Evolutionary conservation across 2,113 vertebrate species (phyloP).

Genomic region (Gulo gulo): DNA sequence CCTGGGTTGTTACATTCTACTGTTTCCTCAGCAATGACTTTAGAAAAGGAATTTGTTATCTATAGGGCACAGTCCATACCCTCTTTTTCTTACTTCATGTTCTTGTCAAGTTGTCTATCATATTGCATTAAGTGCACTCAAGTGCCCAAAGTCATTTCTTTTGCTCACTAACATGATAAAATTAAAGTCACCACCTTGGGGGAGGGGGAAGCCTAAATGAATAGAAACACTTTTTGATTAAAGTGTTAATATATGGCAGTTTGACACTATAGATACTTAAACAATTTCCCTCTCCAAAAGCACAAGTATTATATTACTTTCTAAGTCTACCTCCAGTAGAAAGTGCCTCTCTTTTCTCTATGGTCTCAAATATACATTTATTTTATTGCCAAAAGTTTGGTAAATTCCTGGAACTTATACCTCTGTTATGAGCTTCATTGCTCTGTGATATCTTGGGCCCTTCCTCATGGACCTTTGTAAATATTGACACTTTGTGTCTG

Average conservation of each 20-base stretch:
- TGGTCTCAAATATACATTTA: background rate
- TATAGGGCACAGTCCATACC: background rate
- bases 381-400: background rate
- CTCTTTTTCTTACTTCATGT: conserved; percentile 29
- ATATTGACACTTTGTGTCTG: background rate
- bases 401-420: background rate
- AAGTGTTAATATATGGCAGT: background rate
- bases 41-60: conserved; percentile 8
- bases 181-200: background rate
- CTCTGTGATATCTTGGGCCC: background rate
- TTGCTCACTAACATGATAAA: background rate
- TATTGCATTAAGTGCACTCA: background rate
- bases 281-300: background rate
- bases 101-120: background rate
- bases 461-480: background rate
- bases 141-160: background rate
- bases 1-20: background rate
- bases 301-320: background rate
- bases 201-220: background rate
- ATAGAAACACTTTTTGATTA: background rate
- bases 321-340: background rate
- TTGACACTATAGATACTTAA: background rate
- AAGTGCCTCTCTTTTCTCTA: background rate
- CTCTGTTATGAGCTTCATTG: background rate
- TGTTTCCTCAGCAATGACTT: conserved; percentile 29